phyloP scores from a whole-genome alignment of 1,140 invertebrate species.

The Drosophila lacteicornis region DNA sequence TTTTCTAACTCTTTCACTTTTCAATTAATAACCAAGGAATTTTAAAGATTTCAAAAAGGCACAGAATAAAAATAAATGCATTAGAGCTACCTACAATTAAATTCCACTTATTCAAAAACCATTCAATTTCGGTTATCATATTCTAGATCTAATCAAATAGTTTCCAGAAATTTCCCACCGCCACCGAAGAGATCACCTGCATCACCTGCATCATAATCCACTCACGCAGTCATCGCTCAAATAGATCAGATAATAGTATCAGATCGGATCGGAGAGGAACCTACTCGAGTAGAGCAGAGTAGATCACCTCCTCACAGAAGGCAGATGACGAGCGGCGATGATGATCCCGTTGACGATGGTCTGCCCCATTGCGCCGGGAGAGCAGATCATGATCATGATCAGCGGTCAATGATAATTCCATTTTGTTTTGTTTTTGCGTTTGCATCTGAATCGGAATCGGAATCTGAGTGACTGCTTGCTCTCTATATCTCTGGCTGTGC shows the following conservation, averaged over 20 bases:
- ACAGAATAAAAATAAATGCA: background rate
- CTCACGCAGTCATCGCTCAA: conserved; percentile 31
- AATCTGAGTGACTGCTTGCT: conserved; percentile 35
- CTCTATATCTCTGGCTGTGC: conserved; percentile 39
- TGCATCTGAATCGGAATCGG: conserved; percentile 59
- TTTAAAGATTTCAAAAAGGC: too few relatives aligned
- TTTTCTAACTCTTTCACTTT: background rate
- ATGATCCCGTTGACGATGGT: conserved; percentile 36
- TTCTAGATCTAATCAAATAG: conserved; percentile 8
- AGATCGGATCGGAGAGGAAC: conserved; percentile 10
- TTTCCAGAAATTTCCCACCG: conserved; percentile 10
- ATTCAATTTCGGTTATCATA: conserved; percentile 7
- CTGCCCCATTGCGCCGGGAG: conserved; percentile 5
- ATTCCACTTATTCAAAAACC: background rate
- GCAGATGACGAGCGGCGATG: conserved; percentile 30
- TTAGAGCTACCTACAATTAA: background rate
- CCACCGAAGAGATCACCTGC: conserved; percentile 9
- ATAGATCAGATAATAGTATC: conserved; percentile 35
- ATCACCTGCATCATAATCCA: conserved; percentile 31
- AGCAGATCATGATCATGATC: conserved; percentile 35
- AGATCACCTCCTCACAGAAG: conserved; percentile 29
- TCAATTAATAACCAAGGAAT: background rate
- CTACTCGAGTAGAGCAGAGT: conserved; percentile 42
- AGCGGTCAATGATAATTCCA: conserved; percentile 66
- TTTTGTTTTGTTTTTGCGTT: conserved; percentile 58